Base-by-base conservation (phyloP, 2,797 vertebrate species). In the Spinibarbus caldwelli region DNA sequence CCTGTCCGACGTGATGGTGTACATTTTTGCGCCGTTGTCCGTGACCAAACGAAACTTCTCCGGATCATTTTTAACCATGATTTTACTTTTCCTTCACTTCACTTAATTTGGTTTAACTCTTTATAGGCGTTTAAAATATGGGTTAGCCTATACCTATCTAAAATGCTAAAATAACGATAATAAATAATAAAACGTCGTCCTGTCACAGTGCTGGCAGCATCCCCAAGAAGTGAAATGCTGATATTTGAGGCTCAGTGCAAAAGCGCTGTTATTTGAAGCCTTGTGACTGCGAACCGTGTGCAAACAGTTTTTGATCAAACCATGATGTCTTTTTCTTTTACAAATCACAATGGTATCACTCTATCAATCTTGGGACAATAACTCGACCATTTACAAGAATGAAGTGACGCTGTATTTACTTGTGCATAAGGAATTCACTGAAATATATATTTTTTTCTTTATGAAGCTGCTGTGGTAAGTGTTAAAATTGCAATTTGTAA, bases 1-100 rank as follows among this genome's bases (percentile, higher is more conserved):
- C 97, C 97, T 97, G 92, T 89, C 92, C n/a, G 72, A 23, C 0
- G 90, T 88, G 85, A 93, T 86, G 75, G 89, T 91, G 43, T 96
- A 96, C 75, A 77, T 91, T 88, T 88, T 94, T 81, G 81, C 88
- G 66, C 88, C 88, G 84, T 86, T 92, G 3, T 95, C 90, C 9
- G 89, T 86, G 88, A 97, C 85, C 88, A 98, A 92, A 10, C 87
- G 92, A 49, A 89, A 17, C 86, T 89, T 96, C 92, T 98, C 97
- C 14, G 86, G 91, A 89, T 93, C 91, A 87, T 73, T 96, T 91
- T 92, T 91, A 19, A 93, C 89, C 95, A 96, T 96, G 76, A 43
- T 67, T 83, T 43, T 6, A 31, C 5, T 66, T 70, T 31, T 19
- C 7, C 21, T 29, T 19, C 17, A 72, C 34, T 52, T 17, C 17